phyloP scores from a whole-genome alignment of 2,113 vertebrate genomes.

The Agelaius phoeniceus region DNA sequence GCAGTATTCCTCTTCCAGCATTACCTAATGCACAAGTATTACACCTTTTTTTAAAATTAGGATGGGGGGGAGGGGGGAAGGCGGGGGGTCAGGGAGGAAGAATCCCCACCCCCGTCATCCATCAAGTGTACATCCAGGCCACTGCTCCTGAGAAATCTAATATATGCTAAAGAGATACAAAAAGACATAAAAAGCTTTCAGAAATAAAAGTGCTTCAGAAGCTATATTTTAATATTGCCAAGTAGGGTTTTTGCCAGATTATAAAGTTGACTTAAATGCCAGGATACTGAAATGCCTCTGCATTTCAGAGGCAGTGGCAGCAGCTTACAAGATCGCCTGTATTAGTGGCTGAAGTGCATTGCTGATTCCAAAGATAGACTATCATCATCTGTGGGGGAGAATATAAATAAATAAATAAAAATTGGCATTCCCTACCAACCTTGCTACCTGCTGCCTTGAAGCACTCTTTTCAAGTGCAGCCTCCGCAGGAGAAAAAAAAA shows the following conservation, averaged over 20 bases:
- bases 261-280: constrained; percentile 40
- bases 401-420: neutral
- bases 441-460: constrained; percentile 28
- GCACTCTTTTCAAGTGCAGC: neutral
- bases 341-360: neutral
- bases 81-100: fast-evolving
- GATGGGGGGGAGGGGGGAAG: fast-evolving
- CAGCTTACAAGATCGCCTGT: neutral
- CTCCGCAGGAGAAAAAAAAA: neutral
- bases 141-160: neutral
- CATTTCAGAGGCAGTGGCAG: fast-evolving
- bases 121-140: neutral
- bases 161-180: constrained; percentile 8
- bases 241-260: neutral
- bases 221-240: neutral
- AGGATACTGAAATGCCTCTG: neutral
- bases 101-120: neutral
- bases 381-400: neutral
- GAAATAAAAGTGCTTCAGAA: constrained; percentile 8
- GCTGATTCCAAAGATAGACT: neutral
- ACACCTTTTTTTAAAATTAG: neutral
- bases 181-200: constrained; percentile 30
- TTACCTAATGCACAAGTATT: neutral
- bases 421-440: neutral
- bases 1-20: neutral